phyloP scores from a whole-genome alignment of 2,888 invertebrate genomes.

The Dusona sp. region DNA sequence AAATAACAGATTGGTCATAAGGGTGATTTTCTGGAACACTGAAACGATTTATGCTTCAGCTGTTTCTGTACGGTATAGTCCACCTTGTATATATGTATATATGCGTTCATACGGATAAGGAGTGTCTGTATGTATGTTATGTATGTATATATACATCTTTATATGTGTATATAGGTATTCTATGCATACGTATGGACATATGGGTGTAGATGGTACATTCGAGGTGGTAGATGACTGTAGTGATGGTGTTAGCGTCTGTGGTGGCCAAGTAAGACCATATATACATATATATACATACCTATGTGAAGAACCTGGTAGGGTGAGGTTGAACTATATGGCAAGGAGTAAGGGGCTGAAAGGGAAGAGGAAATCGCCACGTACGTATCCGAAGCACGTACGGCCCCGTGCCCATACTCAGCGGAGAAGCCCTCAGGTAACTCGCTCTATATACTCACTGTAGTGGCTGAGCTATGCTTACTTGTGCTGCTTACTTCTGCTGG shows the following conservation, averaged over 20 bases:
- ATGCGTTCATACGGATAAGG: neutral
- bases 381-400: slow-evolving; percentile 84
- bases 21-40: slow-evolving; percentile 58
- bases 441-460: slow-evolving; percentile 70
- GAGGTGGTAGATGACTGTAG: slow-evolving; percentile 26
- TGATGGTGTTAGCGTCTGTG: slow-evolving; percentile 50
- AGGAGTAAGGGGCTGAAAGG: slow-evolving; percentile 66
- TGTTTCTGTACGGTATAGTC: slow-evolving; percentile 29
- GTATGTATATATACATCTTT: slow-evolving; percentile 36
- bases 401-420: slow-evolving; percentile 83
- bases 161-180: slow-evolving; percentile 55
- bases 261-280: slow-evolving; percentile 54
- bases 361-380: slow-evolving; percentile 79
- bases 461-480: slow-evolving; percentile 58
- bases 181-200: slow-evolving; percentile 78
- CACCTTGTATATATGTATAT: slow-evolving; percentile 6
- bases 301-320: slow-evolving; percentile 34
- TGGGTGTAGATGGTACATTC: slow-evolving; percentile 28
- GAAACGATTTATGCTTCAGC: slow-evolving; percentile 35
- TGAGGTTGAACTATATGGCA: slow-evolving; percentile 44
- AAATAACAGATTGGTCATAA: slow-evolving; percentile 73
- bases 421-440: slow-evolving; percentile 72
- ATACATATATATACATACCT: neutral
- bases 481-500: slow-evolving; percentile 55
- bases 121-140: neutral